Percentiles rank a stretch among this genome's conserved stretches.
phyloP scores from a whole-genome alignment of 2,113 vertebrate species.

The Petaurus breviceps region DNA sequence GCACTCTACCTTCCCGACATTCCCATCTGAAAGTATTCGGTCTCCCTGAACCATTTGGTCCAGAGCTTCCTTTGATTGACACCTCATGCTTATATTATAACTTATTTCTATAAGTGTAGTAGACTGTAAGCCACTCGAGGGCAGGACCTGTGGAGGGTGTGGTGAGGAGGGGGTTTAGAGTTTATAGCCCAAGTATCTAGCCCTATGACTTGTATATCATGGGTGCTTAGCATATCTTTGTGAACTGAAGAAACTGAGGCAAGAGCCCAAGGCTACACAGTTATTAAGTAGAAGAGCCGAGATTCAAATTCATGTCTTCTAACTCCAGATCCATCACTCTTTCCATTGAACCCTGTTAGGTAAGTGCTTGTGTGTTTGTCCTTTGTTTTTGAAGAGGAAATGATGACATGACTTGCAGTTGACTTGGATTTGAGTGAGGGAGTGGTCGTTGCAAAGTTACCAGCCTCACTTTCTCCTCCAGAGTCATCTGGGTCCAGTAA shows the following conservation, averaged over 20 bases:
- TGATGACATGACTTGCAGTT: too few relatives aligned
- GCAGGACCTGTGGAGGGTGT: too few relatives aligned
- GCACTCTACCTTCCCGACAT: too few relatives aligned
- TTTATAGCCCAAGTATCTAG: neutral
- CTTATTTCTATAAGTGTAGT: neutral
- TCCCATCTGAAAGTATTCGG: too few relatives aligned
- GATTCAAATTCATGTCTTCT: neutral
- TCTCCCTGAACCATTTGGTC: too few relatives aligned
- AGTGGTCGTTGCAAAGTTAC: too few relatives aligned
- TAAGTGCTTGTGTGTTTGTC: neutral
- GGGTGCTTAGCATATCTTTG: neutral
- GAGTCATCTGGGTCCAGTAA: too few relatives aligned
- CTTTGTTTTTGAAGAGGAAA: too few relatives aligned
- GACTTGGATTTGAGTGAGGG: too few relatives aligned
- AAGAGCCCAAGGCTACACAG: neutral
- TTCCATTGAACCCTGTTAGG: neutral
- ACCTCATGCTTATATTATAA: neutral
- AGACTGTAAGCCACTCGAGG: neutral
- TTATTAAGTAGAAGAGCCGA: neutral
- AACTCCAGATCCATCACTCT: neutral
- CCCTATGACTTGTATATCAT: neutral
- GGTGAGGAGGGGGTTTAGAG: too few relatives aligned
- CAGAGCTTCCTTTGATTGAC: too few relatives aligned
- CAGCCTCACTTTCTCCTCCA: too few relatives aligned
- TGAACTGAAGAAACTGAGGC: slow-evolving; percentile 2